phyloP scores from a whole-genome alignment of 1,140 invertebrate genomes.

The Bombus superbus region DNA sequence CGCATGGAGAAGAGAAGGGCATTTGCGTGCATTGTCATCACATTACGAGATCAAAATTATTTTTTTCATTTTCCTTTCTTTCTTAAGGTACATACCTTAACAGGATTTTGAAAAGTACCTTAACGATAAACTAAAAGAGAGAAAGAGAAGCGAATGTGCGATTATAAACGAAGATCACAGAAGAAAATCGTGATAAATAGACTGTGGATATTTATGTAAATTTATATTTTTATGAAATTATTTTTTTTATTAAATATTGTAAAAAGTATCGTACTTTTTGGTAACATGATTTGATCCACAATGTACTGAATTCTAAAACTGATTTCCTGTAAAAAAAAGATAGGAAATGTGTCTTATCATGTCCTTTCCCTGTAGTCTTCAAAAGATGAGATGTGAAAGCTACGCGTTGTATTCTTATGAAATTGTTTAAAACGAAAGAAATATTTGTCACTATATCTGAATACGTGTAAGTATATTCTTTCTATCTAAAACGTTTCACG shows the following conservation, averaged over 20 bases:
- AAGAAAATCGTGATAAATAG: no score
- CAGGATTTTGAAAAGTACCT: conserved; percentile 27
- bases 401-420: no score
- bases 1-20: conserved; percentile 38
- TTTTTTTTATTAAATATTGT: no score
- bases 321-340: background rate
- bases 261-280: no score
- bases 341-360: background rate
- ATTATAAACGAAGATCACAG: no score
- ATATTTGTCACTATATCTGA: no score
- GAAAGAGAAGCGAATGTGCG: conserved; percentile 32
- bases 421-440: background rate
- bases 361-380: background rate
- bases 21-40: conserved; percentile 64
- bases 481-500: no score
- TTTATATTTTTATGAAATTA: no score
- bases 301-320: background rate
- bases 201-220: no score
- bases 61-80: background rate
- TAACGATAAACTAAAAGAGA: conserved; percentile 46
- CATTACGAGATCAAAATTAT: conserved; percentile 54
- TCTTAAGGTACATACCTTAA: conserved; percentile 7
- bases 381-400: no score
- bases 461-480: no score
- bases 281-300: no score